Base-by-base conservation (phyloP, 2,797 vertebrate species). In the Mycteria americana region DNA sequence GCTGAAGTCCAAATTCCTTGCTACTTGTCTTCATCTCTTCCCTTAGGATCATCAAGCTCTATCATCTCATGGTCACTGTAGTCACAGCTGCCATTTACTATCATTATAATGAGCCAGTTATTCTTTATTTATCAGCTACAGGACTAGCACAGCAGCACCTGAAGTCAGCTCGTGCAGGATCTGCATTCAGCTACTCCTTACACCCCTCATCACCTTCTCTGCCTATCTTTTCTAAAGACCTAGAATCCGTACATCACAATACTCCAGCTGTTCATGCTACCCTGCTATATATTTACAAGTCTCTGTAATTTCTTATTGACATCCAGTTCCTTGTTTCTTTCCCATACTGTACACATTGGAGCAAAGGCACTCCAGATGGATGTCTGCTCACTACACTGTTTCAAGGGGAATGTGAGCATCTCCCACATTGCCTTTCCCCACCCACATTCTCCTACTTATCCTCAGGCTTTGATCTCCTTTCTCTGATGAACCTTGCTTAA, bases 371-470 rank as follows among this genome's bases (percentile, higher is more conserved):
- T 65, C 68, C 46, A 56, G 31, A 33, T 37, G 13, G 33, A 63
- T 80, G 8, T 14, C 46, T 37, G 48, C 10, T 87, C 23, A n/a
- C 27, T 68, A 63, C 39, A 54, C 1, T 48, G 2, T 46, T 79
- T 56, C 68, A 60, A 91, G 12, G 8, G 5, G n/a, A 92, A 77
- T 11, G 8, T 7, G 3, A 70, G 8, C 9, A 56, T 25, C 14
- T 69, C 15, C 14, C 5, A 6, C 7, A 13, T 2, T 68, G 10
- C 21, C 31, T 11, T 91, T 85, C 83, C 35, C 10, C 18, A 88
- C 0, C 0, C 10, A 39, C 4, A 11, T 85, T 70, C 39, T 83
- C 30, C 18, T 72, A n/a, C 3, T 68, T 78, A 37, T 63, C 30
- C 56, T 76, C 21, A 46, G 13, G 10, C 5, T 64, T 77, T 51